Percentiles rank a stretch among this genome's conserved stretches.
These are phyloP conservation scores for Melanostoma scalare DNA, from an alignment of 2,888 invertebrate species.

Conservation along the genomic window DNA sequence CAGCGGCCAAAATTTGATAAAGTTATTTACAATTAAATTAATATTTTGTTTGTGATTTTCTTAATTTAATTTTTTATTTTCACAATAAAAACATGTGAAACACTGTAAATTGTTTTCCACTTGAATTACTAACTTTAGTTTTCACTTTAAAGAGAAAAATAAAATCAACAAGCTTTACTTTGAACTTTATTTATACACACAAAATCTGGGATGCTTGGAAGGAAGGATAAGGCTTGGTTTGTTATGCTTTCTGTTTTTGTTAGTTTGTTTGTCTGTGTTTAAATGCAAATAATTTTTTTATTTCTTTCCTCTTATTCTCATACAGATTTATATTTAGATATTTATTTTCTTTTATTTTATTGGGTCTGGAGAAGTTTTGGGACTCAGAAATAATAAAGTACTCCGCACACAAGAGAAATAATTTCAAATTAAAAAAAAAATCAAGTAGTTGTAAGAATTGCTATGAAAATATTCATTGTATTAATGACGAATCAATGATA, in stretches of 20 bases:
- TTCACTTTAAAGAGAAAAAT: neutral
- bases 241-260: neutral
- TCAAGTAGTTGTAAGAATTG: no score
- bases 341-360: neutral
- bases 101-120: slow-evolving; percentile 45
- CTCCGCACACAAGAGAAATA: no score
- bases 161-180: slow-evolving; percentile 35
- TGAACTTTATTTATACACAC: slow-evolving; percentile 51
- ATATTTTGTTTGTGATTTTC: neutral
- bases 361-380: neutral
- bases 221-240: slow-evolving; percentile 67
- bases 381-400: no score
- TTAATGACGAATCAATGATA: no score
- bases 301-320: slow-evolving; percentile 1
- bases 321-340: neutral
- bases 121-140: slow-evolving; percentile 23
- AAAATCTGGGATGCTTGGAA: slow-evolving; percentile 50
- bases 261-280: neutral
- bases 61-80: slow-evolving; percentile 21
- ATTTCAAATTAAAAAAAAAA: no score
- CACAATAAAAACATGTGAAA: slow-evolving; percentile 30
- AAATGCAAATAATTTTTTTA: neutral
- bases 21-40: slow-evolving; percentile 51
- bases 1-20: slow-evolving; percentile 19
- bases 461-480: no score